Conservation (phyloP, 2,797 vertebrate genomes). For the Nannoperca obscura region DNA sequence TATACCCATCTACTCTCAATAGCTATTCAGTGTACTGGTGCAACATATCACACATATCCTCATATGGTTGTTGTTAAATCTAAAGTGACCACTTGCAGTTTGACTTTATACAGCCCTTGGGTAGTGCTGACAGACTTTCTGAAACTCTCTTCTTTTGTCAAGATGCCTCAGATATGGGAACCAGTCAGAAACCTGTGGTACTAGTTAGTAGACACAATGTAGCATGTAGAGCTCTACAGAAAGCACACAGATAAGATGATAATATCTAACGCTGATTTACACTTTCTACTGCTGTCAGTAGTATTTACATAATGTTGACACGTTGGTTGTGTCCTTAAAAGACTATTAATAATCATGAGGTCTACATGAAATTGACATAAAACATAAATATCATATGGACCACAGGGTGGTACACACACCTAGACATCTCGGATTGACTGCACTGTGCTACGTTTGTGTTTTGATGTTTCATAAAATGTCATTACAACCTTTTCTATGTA, state of each 20-base stretch:
- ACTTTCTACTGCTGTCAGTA: not conserved
- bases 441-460: not conserved
- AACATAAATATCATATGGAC: not conserved
- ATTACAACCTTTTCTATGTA: slow-evolving; percentile 12
- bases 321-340: not conserved
- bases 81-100: slow-evolving; percentile 21
- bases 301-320: not conserved
- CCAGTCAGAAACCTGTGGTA: slow-evolving; percentile 51
- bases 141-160: slow-evolving; percentile 5
- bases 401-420: not conserved
- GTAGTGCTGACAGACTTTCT: slow-evolving; percentile 28
- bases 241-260: slow-evolving; percentile 17
- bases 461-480: slow-evolving; percentile 13
- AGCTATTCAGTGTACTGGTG: slow-evolving; percentile 10
- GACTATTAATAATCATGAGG: not conserved
- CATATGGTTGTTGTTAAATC: slow-evolving; percentile 11
- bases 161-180: slow-evolving; percentile 38
- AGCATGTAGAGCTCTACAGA: not conserved
- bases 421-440: not conserved
- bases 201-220: slow-evolving; percentile 46
- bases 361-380: not conserved
- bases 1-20: not conserved
- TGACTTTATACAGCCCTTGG: slow-evolving; percentile 17
- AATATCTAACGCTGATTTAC: slow-evolving; percentile 16
- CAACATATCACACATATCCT: slow-evolving; percentile 8